Percentiles rank a stretch among this genome's conserved stretches.
Conservation (phyloP, 2,113 vertebrate species). For the Rhabdornis inornatus region DNA sequence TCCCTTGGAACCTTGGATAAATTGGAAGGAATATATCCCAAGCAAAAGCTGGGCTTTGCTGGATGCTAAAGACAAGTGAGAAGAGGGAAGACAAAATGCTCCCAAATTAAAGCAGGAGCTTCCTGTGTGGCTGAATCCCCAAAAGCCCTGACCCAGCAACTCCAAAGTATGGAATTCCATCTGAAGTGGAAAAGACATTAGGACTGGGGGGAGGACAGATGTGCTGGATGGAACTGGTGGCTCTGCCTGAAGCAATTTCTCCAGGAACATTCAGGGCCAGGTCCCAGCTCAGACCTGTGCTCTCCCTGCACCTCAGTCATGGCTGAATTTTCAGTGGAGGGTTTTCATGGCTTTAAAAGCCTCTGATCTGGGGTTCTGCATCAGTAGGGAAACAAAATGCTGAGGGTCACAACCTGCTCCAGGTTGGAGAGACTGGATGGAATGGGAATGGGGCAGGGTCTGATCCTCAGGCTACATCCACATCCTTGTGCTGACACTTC, state of each 20-base stretch:
- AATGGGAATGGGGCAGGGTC: not conserved
- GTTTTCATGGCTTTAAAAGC: not conserved
- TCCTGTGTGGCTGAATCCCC: not conserved
- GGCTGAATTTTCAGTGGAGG: not conserved
- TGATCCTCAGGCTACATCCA: not conserved
- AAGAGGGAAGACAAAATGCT: not conserved
- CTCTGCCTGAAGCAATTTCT: not conserved
- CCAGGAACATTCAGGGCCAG: not conserved
- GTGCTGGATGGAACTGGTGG: not conserved
- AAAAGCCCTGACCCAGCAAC: not conserved
- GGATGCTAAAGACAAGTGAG: not conserved
- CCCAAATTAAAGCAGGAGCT: not conserved
- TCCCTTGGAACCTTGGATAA: not conserved
- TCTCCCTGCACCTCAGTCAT: fast-evolving
- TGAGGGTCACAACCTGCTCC: not conserved
- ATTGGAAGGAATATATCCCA: not conserved
- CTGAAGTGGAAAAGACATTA: not conserved
- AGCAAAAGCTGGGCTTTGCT: not conserved
- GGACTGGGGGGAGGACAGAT: not conserved
- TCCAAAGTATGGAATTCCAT: not conserved
- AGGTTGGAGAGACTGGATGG: not conserved
- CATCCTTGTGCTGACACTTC: not conserved
- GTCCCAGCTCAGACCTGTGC: not conserved
- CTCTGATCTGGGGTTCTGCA: not conserved
- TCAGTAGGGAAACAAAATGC: not conserved